phyloP scores from a whole-genome alignment of 2,888 invertebrate genomes.

The Megastigmus dorsalis region DNA sequence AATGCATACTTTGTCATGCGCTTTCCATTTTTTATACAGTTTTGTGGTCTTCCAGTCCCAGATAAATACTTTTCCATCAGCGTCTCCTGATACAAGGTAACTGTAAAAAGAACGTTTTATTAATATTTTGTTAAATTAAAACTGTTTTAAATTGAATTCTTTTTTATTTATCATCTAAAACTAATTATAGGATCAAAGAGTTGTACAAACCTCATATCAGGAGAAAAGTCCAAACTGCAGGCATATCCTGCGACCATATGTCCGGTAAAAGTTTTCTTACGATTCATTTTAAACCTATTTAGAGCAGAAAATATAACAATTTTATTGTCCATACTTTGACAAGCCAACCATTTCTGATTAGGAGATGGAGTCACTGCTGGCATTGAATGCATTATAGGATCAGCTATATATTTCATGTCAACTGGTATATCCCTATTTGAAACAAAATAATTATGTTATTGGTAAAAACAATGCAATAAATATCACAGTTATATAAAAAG shows the following conservation, averaged over 20 bases:
- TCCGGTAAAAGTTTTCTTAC: conserved; percentile 97
- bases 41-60: conserved; percentile 99
- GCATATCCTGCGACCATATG: conserved; percentile 99
- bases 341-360: conserved; percentile 99
- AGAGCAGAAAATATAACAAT: conserved; percentile 97
- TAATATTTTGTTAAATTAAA: conserved; percentile 6
- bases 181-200: background rate
- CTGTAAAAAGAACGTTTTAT: conserved; percentile 77
- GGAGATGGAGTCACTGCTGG: conserved; percentile 96
- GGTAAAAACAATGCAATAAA: background rate
- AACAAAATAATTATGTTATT: conserved; percentile 5
- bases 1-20: conserved; percentile 98
- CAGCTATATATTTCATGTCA: conserved; percentile 99
- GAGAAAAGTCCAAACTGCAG: conserved; percentile 96
- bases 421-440: conserved; percentile 88
- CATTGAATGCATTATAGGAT: conserved; percentile 99
- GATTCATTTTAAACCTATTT: conserved; percentile 97
- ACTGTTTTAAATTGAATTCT: background rate
- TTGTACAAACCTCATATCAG: conserved; percentile 91
- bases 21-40: conserved; percentile 98
- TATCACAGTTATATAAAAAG: conserved; percentile 1
- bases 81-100: conserved; percentile 97
- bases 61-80: conserved; percentile 98
- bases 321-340: conserved; percentile 99
- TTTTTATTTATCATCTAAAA: background rate